Percentiles rank a stretch among this genome's conserved stretches.
Evolutionary conservation across 2,113 vertebrate genomes (phyloP).

Genomic region (Hippocampus abdominalis): DNA sequence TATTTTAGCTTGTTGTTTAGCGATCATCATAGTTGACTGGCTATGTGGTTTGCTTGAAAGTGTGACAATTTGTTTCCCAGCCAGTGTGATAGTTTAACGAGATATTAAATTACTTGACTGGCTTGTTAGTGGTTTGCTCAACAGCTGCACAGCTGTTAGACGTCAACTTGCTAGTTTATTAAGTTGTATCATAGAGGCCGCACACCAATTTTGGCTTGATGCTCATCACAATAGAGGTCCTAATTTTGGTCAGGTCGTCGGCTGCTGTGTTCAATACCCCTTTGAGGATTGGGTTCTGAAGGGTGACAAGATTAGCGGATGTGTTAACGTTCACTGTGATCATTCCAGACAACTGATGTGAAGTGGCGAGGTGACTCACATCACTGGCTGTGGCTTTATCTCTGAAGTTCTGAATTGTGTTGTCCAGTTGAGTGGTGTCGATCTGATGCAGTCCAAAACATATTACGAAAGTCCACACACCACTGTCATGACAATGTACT

Average conservation of each 20-base stretch:
- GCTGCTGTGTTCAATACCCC: conserved; percentile 19
- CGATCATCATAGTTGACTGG: neutral
- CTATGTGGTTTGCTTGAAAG: neutral
- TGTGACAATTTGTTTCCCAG: too few species aligned
- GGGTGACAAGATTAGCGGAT: neutral
- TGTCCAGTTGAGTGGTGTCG: neutral
- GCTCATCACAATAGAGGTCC: conserved; percentile 47
- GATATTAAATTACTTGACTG: neutral
- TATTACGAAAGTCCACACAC: too few species aligned
- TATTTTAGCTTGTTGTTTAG: too few species aligned
- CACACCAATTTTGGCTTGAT: conserved; percentile 71
- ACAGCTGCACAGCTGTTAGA: neutral
- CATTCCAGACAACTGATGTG: neutral
- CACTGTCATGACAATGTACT: too few species aligned
- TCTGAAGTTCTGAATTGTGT: too few species aligned
- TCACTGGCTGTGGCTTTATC: neutral
- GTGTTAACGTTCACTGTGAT: neutral
- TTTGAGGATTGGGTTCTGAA: conserved; percentile 30
- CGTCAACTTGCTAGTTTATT: neutral
- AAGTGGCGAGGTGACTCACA: neutral
- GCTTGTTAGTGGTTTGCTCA: neutral
- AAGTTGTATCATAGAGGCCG: neutral
- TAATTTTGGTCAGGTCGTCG: conserved; percentile 47
- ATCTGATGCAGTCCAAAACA: neutral
- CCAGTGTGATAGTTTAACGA: too few species aligned